These are phyloP conservation scores for Coenonympha glycerion DNA, from an alignment of 2,888 invertebrate species.

Conservation along the genomic window DNA sequence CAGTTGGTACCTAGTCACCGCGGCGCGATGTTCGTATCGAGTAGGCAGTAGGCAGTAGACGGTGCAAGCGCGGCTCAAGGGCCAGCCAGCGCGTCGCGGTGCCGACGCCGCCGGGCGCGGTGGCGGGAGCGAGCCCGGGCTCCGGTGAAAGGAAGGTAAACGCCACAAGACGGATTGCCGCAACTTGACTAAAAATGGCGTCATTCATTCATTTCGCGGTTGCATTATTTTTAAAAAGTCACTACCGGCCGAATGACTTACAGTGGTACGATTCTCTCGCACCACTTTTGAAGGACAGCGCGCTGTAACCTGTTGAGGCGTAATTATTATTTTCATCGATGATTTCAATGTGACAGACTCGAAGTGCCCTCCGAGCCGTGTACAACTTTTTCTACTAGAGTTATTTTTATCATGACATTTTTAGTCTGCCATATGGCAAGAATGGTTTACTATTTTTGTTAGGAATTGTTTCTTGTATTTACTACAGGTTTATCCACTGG, in stretches of 20 bases:
- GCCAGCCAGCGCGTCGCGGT: slow-evolving; percentile 56
- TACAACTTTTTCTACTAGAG: slow-evolving; percentile 7
- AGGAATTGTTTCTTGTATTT: slow-evolving; percentile 6
- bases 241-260: slow-evolving; percentile 40
- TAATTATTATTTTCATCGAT: slow-evolving; percentile 13
- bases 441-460: slow-evolving; percentile 8
- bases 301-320: slow-evolving; percentile 23
- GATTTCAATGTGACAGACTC: slow-evolving; percentile 12
- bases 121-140: slow-evolving; percentile 34
- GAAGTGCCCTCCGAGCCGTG: slow-evolving; percentile 2
- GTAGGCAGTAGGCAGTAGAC: too few relatives aligned
- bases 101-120: slow-evolving; percentile 21
- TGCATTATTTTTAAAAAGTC: slow-evolving; percentile 51
- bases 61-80: slow-evolving; percentile 34
- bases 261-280: slow-evolving; percentile 37
- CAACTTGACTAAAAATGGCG: slow-evolving; percentile 72
- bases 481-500: slow-evolving; percentile 7
- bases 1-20: slow-evolving; percentile 28
- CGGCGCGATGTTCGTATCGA: slow-evolving; percentile 28
- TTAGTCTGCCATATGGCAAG: slow-evolving; percentile 4
- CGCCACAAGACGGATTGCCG: slow-evolving; percentile 64
- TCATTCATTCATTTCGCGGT: slow-evolving; percentile 66
- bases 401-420: slow-evolving; percentile 6
- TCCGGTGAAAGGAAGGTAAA: slow-evolving; percentile 72
- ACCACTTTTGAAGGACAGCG: slow-evolving; percentile 37